Evolutionary conservation across 2,113 vertebrate species (phyloP), one percentile per base, ranked within the genome.

Genomic region (Telmatochromis sp.): DNA sequence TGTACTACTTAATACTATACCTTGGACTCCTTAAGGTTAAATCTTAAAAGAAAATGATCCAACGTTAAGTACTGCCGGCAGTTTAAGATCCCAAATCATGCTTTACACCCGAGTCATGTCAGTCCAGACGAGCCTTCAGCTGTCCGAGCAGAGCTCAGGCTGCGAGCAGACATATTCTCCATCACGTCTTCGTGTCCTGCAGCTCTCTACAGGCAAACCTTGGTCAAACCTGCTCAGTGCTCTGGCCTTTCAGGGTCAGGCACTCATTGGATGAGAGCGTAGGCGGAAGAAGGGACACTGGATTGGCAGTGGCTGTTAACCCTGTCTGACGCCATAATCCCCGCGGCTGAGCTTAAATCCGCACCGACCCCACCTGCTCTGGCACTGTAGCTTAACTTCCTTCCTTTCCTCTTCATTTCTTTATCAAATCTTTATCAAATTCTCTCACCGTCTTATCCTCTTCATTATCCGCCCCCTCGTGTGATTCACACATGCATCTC

Each of bases 311-410:
- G 93, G 92, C 85, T n/a, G 82, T 85, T 94, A 93, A 91, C 92
- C 70, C 88, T 9, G 37, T 88, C 83, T 93, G 88, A 91, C 84
- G 54, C 33, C 35, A 12, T 96, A 95, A 96, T 96, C 95, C 93
- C 89, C 7, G 37, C 83, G 49, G 91, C 84, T 92, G 90, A 89
- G n/a, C 78, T 90, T 94, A 94, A 95, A 94, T 93, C 93, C 87
- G 35, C 9, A 53, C 42, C 89, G 84, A 88, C 92, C 86, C 88
- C 88, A 94, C 78, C 93, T 94, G 95, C 85, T 94, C 84, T 87
- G 8, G 80, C 31, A 12, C 85, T 84, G 73, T 63, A 15, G 14
- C 57, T 19, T 83, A 6, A 35, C 37, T 53, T 54, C 47, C 8
- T 4, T 19, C 57, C 4, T 17, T 88, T 6, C 15, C 9, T 42